These are phyloP conservation scores for Cichladusa arquata DNA, from an alignment of 2,113 vertebrate species.

Conservation along the genomic window DNA sequence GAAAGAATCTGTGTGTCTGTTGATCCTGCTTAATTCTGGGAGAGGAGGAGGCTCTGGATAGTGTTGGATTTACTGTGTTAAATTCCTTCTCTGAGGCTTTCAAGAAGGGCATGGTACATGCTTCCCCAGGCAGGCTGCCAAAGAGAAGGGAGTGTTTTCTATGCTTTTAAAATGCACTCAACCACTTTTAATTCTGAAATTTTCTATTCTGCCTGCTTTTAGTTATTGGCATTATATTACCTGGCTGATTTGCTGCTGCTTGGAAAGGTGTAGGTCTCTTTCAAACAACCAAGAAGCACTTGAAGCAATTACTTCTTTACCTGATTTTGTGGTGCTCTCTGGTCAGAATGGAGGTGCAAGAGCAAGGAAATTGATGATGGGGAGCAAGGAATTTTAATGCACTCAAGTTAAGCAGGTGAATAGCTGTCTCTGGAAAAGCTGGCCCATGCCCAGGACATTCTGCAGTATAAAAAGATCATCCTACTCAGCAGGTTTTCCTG, in stretches of 20 bases:
- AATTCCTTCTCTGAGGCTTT: not conserved
- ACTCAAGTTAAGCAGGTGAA: constrained; percentile 43
- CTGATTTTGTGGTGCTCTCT: not conserved
- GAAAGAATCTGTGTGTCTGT: not conserved
- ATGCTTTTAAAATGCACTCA: not conserved
- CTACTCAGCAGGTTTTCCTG: constrained; percentile 39
- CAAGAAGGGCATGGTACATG: fast-evolving
- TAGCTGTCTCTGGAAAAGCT: not conserved
- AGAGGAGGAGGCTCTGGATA: not conserved
- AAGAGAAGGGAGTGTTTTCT: not conserved
- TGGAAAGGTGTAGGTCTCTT: not conserved
- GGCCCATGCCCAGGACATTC: not conserved
- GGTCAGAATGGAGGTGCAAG: not conserved
- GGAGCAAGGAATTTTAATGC: not conserved
- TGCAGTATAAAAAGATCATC: not conserved
- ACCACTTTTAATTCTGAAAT: not conserved
- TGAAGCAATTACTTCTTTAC: not conserved
- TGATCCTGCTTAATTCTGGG: not conserved
- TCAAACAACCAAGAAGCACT: not conserved
- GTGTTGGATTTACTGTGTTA: not conserved
- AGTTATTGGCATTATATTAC: not conserved
- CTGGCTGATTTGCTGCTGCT: not conserved
- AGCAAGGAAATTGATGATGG: not conserved
- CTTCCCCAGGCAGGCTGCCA: not conserved
- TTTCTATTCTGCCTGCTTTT: not conserved